Base-by-base conservation (phyloP, 2,888 invertebrate genomes). In the Nomada flava region DNA sequence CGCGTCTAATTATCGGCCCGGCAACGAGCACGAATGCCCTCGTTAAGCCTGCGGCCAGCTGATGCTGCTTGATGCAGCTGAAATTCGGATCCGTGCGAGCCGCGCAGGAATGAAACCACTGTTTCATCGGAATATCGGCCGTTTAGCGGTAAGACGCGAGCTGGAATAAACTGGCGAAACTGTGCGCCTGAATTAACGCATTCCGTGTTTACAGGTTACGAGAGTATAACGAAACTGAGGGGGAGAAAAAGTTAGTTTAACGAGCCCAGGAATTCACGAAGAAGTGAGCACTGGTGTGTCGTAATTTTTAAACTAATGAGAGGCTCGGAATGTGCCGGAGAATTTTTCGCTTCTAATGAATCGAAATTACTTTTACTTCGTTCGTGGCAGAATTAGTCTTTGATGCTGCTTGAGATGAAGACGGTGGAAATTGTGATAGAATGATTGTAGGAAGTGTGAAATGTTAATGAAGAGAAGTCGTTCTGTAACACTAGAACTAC, bases 1-100 rank as follows among this genome's bases (percentile, higher is more conserved):
- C 53, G 72, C 63, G 57, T 82, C 67, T 83, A 82, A 83, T 83
- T 83, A 83, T 83, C 77, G 83, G 63, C 42, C 26, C n/a, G 52
- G 53, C 77, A 82, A 83, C 75, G 74, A 82, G 77, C 78, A 52
- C 60, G 63, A 20, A 52, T 78, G 71, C 7, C 74, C 83, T 75
- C 82, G 70, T 83, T 83, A 77, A 69, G 59, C 53, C 42, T 29
- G 71, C 57, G 69, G 73, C 69, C 68, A 52, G 15, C 36, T 36
- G 36, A 36, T 7, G 36, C 36, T 7, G 36, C 62, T 29, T 36
- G 63, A 55, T 64, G 47, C 55, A 70, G 62, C 55, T 47, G 13
- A 67, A 76, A 42, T 63, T 63, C 57, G 70, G 57, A 57, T 71
- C 70, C 9, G 62, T 50, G 60, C n/a, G 26, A 65, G n/a, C 82